Evolutionary conservation across 2,888 invertebrate genomes (phyloP).

Genomic region (Dasysyrphus tricinctus): DNA sequence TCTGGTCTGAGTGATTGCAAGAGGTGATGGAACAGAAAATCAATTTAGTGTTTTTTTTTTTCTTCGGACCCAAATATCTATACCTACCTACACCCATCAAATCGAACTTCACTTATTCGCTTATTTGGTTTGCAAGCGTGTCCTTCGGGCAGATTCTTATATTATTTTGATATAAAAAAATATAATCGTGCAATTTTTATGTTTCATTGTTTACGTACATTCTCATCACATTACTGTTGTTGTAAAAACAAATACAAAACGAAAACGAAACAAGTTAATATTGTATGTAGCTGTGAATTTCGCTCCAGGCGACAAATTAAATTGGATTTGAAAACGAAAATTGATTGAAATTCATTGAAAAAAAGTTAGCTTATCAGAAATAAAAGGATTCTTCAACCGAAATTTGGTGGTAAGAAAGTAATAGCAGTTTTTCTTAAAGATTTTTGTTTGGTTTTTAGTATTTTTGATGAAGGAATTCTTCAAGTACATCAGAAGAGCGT

Average conservation of each 20-base stretch:
- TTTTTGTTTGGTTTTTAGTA: neutral
- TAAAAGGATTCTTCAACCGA: neutral
- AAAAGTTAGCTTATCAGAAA: neutral
- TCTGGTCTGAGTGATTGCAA: neutral
- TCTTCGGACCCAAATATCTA: conserved; percentile 24
- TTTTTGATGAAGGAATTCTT: neutral
- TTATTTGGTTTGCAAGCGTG: conserved; percentile 55
- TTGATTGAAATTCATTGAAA: conserved; percentile 4
- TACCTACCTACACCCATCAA: conserved; percentile 20
- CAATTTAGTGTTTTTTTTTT: conserved; percentile 54
- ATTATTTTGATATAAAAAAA: conserved; percentile 59
- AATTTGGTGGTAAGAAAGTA: neutral
- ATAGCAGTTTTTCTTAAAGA: neutral
- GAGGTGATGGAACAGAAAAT: conserved; percentile 45
- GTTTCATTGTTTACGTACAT: conserved; percentile 2
- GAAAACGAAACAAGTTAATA: neutral
- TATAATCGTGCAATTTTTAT: conserved; percentile 47
- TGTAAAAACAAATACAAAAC: neutral
- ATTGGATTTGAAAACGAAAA: conserved; percentile 8
- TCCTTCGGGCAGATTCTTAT: conserved; percentile 55
- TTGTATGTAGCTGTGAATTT: neutral
- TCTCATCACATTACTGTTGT: neutral
- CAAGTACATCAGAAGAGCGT: too few species aligned
- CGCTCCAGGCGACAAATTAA: neutral
- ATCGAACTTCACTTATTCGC: conserved; percentile 47